Percentiles rank a stretch among this genome's conserved stretches.
These are phyloP conservation scores for Eupithecia subfuscata DNA, from an alignment of 2,888 invertebrate genomes.

Conservation along the genomic window DNA sequence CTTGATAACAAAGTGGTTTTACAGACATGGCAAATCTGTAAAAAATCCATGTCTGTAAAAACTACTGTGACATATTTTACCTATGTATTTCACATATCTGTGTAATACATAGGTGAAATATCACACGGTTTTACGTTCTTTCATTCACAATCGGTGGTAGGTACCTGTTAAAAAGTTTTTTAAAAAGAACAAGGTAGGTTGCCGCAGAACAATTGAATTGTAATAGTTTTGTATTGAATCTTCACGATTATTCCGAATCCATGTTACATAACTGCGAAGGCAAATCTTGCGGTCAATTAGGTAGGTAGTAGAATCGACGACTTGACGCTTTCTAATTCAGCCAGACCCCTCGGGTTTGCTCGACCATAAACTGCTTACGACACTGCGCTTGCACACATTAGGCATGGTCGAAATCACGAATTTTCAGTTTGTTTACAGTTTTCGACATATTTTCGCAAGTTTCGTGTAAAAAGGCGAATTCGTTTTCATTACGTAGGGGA, in stretches of 20 bases:
- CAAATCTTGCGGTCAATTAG: conserved; percentile 82
- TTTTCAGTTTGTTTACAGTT: conserved; percentile 58
- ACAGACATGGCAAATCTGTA: neutral
- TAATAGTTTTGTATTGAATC: conserved; percentile 3
- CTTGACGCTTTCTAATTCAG: conserved; percentile 82
- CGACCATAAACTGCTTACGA: conserved; percentile 81
- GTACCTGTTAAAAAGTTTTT: neutral
- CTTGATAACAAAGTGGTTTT: neutral
- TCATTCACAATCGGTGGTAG: neutral
- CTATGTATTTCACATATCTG: neutral
- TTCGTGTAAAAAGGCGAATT: neutral
- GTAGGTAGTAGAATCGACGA: conserved; percentile 70
- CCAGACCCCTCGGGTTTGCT: conserved; percentile 72
- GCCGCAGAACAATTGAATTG: neutral
- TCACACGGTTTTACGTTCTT: neutral
- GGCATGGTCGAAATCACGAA: conserved; percentile 53
- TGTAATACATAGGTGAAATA: neutral
- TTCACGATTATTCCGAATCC: conserved; percentile 30
- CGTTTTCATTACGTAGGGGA: neutral
- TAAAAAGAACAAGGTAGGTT: neutral
- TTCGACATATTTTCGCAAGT: conserved; percentile 61
- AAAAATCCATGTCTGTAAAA: neutral
- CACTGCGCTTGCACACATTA: conserved; percentile 68
- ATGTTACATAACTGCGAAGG: conserved; percentile 70
- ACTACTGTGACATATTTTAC: too few relatives aligned